phyloP scores from a whole-genome alignment of 37 sponge, comb jelly and placozoan genomes.

The Lycopodina hypogea region DNA sequence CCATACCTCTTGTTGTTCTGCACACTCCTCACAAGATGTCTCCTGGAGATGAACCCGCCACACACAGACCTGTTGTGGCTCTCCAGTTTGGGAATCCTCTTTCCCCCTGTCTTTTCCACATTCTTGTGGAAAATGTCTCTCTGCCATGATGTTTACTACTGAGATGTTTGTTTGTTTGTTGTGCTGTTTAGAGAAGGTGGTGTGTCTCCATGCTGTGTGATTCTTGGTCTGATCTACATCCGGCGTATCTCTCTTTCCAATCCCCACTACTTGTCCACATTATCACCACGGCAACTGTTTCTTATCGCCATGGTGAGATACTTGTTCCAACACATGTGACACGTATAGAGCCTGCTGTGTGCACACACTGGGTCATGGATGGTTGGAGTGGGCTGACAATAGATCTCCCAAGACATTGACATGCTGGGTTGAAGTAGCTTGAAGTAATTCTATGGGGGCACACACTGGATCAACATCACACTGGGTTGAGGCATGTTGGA shows the following conservation, averaged over 20 bases:
- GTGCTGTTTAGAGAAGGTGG: constrained; percentile 52
- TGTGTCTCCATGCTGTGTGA: constrained; percentile 67
- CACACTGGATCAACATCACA: too few species aligned
- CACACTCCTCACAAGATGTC: too few species aligned
- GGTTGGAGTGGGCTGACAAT: too few species aligned
- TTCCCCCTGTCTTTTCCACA: too few species aligned
- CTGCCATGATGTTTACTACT: too few species aligned
- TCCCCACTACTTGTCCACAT: constrained; percentile 30
- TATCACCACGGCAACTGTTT: constrained; percentile 59
- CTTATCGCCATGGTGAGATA: constrained; percentile 60
- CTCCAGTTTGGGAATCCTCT: too few species aligned
- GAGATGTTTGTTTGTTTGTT: background rate
- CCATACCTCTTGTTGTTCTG: too few species aligned
- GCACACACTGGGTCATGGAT: background rate
- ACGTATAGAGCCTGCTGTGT: background rate
- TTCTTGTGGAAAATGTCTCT: too few species aligned
- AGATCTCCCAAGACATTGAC: background rate
- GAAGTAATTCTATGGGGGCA: too few species aligned
- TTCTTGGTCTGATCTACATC: constrained; percentile 73
- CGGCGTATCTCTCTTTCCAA: constrained; percentile 50
- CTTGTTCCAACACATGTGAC: background rate
- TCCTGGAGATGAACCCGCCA: too few species aligned
- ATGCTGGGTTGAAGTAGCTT: background rate
- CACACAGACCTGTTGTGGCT: too few species aligned
- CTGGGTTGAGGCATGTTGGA: too few species aligned